Conservation (phyloP, 1,140 invertebrate species). For the Delia radicum region DNA sequence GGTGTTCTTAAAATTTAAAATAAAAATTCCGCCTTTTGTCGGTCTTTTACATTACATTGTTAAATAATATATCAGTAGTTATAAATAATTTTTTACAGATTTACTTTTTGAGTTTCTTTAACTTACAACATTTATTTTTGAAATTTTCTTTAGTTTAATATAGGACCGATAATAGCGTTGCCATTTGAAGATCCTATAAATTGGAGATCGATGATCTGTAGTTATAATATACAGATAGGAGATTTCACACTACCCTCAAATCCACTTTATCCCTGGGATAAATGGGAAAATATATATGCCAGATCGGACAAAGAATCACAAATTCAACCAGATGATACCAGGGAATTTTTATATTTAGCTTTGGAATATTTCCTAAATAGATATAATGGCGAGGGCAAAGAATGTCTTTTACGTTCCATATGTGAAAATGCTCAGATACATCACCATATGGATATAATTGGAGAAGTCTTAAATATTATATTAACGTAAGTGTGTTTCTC, state of each 20-base stretch:
- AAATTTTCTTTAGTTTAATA: conserved; percentile 26
- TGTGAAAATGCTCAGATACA: conserved; percentile 33
- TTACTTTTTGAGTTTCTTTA: too few relatives aligned
- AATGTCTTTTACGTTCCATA: conserved; percentile 29
- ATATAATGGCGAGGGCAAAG: conserved; percentile 12
- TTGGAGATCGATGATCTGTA: conserved; percentile 28
- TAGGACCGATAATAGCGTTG: conserved; percentile 17
- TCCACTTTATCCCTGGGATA: conserved; percentile 30
- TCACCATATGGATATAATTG: conserved; percentile 26
- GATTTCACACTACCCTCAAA: conserved; percentile 22
- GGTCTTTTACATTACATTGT: too few relatives aligned
- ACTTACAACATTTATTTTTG: too few relatives aligned
- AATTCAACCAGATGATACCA: conserved; percentile 18
- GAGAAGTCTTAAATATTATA: conserved; percentile 28
- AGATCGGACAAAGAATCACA: not conserved
- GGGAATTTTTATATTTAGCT: conserved; percentile 25
- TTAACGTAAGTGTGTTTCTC: conserved; percentile 30
- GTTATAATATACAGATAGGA: conserved; percentile 28
- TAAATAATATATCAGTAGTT: too few relatives aligned
- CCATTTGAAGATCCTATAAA: conserved; percentile 23
- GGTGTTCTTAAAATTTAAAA: too few relatives aligned
- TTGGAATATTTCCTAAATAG: conserved; percentile 26
- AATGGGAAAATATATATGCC: conserved; percentile 27
- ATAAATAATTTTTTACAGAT: too few relatives aligned
- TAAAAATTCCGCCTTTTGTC: too few relatives aligned